Percentiles rank a stretch among this genome's conserved stretches.
phyloP scores from a whole-genome alignment of 1,140 invertebrate species.

The Trachelipus rathkii region DNA sequence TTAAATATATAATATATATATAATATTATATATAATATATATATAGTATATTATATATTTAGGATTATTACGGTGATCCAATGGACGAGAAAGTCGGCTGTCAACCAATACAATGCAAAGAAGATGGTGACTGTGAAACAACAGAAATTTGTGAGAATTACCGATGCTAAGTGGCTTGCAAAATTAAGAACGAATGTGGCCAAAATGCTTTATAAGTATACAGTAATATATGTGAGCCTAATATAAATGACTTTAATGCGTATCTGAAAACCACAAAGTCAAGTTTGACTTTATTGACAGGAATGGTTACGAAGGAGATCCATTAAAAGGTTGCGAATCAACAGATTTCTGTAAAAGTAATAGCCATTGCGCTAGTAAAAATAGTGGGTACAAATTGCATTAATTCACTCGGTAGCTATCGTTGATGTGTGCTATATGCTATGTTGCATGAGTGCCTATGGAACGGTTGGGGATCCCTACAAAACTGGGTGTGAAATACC shows the following conservation, averaged over 20 bases:
- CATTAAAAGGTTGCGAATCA: slow-evolving; percentile 62
- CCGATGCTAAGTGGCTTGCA: slow-evolving; percentile 63
- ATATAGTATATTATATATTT: slow-evolving; percentile 47
- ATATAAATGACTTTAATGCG: too few relatives aligned
- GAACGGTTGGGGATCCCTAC: slow-evolving; percentile 76
- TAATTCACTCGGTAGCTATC: slow-evolving; percentile 73
- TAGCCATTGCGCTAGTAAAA: slow-evolving; percentile 72
- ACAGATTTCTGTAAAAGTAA: slow-evolving; percentile 73
- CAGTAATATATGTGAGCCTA: too few relatives aligned
- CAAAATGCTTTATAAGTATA: slow-evolving; percentile 73
- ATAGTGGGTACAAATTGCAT: slow-evolving; percentile 69
- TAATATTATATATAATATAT: too few relatives aligned
- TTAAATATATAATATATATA: too few relatives aligned
- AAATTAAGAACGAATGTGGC: slow-evolving; percentile 72
- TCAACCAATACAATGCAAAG: slow-evolving; percentile 72
- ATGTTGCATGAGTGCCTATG: slow-evolving; percentile 69
- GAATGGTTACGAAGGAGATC: slow-evolving; percentile 76
- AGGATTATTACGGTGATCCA: slow-evolving; percentile 74
- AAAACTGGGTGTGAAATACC: slow-evolving; percentile 67
- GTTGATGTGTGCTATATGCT: too few relatives aligned
- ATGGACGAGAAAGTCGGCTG: slow-evolving; percentile 56
- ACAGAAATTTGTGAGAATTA: slow-evolving; percentile 67
- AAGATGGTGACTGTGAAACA: slow-evolving; percentile 61
- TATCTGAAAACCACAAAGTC: slow-evolving; percentile 69
- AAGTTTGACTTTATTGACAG: slow-evolving; percentile 69